Evolutionary conservation across 2,888 invertebrate species (phyloP).

Genomic region (Drosophila kambysellisi): DNA sequence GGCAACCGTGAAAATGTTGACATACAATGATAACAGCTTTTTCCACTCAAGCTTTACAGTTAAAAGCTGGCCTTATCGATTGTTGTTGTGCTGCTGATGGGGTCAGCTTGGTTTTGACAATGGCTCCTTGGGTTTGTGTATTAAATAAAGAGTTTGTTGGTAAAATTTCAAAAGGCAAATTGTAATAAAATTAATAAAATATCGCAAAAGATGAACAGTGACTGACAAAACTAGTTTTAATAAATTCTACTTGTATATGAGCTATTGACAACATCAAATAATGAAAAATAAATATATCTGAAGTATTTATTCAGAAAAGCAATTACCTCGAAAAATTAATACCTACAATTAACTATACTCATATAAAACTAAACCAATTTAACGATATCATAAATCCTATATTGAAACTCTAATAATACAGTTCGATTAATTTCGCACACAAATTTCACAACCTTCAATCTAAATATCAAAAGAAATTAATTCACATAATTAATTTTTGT

Average conservation of each 20-base stretch:
- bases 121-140: conserved; percentile 33
- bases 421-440: not conserved
- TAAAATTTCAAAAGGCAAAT: not conserved
- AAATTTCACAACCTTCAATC: not conserved
- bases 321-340: not conserved
- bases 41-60: conserved; percentile 29
- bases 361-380: not conserved
- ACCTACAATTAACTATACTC: not conserved
- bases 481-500: conserved; percentile 35
- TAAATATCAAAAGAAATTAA: not conserved
- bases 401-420: not conserved
- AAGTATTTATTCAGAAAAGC: not conserved
- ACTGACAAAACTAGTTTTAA: not conserved
- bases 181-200: not conserved
- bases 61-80: conserved; percentile 52
- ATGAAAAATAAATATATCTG: not conserved
- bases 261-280: no score
- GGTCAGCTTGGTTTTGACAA: conserved; percentile 22
- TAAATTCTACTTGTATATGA: not conserved
- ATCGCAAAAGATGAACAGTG: not conserved
- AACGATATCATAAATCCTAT: not conserved
- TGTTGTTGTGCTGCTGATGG: not conserved
- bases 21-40: conserved; percentile 46
- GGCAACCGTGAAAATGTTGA: conserved; percentile 57
- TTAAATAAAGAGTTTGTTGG: not conserved